phyloP scores from a whole-genome alignment of 2,888 invertebrate species.

The Galeopsomyia nigrocyanea region DNA sequence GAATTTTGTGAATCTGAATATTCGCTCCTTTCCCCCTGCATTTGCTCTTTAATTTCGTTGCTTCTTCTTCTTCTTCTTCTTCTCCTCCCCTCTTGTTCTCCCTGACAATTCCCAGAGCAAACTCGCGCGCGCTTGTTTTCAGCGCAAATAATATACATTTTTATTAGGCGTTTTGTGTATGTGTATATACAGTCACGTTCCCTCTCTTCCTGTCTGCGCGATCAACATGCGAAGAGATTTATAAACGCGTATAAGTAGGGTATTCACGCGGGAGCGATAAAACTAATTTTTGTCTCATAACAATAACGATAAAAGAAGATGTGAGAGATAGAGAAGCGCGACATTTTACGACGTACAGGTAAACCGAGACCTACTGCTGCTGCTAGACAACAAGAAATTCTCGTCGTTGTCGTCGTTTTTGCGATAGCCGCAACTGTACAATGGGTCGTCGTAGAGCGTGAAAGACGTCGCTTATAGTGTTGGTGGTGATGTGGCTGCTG shows the following conservation, averaged over 20 bases:
- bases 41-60: slow-evolving; percentile 27
- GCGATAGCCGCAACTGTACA: slow-evolving; percentile 11
- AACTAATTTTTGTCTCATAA: too few species aligned
- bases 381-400: slow-evolving; percentile 16
- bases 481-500: neutral
- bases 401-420: slow-evolving; percentile 11
- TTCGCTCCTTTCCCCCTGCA: slow-evolving; percentile 3
- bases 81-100: neutral
- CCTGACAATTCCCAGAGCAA: slow-evolving; percentile 19
- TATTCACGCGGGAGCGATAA: too few species aligned
- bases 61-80: neutral
- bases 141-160: slow-evolving; percentile 5
- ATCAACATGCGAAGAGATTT: too few species aligned
- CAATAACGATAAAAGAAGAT: too few species aligned
- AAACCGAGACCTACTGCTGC: too few species aligned
- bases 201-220: too few species aligned
- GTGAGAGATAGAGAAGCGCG: neutral
- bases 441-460: slow-evolving; percentile 18
- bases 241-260: too few species aligned
- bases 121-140: slow-evolving; percentile 7
- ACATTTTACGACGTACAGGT: slow-evolving; percentile 10
- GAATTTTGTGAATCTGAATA: slow-evolving; percentile 39
- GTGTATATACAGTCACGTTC: neutral
- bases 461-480: slow-evolving; percentile 1
- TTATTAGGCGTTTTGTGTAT: neutral